A percentile compares a stretch with the other conserved stretches of the same genome.
These are phyloP conservation scores for Chionoecetes opilio DNA, from an alignment of 1,140 invertebrate species.

Conservation along the genomic window DNA sequence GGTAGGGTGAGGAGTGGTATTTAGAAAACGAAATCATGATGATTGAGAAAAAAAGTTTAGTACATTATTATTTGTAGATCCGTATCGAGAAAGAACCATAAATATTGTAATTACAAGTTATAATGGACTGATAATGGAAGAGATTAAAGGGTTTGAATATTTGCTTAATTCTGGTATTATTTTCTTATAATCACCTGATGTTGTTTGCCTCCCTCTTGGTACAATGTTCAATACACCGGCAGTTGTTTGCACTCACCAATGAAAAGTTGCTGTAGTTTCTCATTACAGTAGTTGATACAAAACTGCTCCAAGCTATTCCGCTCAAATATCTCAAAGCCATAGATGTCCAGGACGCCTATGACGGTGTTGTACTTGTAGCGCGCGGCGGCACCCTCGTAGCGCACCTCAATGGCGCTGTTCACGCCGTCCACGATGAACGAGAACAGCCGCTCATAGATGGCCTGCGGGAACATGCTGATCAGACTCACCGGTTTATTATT, in stretches of 20 bases:
- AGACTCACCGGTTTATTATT: no score
- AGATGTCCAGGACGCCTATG: constrained; percentile 98
- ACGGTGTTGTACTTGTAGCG: constrained; percentile 89
- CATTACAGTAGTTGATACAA: constrained; percentile 99
- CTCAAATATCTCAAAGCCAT: constrained; percentile 99
- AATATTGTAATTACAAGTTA: no score
- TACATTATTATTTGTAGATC: no score
- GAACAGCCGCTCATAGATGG: constrained; percentile 96
- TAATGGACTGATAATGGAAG: no score
- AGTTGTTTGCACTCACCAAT: constrained; percentile 89
- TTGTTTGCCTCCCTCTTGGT: no score
- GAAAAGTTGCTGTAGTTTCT: constrained; percentile 98
- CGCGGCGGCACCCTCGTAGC: constrained; percentile 80
- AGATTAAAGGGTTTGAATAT: no score
- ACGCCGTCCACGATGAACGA: constrained; percentile 95
- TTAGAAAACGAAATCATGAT: no score
- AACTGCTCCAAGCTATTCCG: constrained; percentile 98
- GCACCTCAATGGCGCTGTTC: constrained; percentile 92
- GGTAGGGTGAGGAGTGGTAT: no score
- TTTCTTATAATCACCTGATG: no score
- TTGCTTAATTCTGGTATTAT: no score
- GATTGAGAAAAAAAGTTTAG: no score
- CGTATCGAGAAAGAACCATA: no score
- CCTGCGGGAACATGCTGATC: constrained; percentile 84
- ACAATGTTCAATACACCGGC: neutral